phyloP scores from a whole-genome alignment of 2,888 invertebrate genomes.

The Phengaris arion region DNA sequence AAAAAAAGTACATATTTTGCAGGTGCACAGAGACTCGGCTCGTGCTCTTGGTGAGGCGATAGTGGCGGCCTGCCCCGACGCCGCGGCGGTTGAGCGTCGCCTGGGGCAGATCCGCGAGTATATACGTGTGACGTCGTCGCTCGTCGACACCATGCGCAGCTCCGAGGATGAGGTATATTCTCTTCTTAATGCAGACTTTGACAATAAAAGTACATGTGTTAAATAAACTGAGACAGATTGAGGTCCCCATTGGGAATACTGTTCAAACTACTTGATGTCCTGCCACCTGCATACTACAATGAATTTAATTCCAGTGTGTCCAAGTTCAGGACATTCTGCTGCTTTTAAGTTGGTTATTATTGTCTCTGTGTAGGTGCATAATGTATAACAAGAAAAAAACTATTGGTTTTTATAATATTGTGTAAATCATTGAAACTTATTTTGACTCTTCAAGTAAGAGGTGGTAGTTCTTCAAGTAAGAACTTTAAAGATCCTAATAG shows the following conservation, averaged over 20 bases:
- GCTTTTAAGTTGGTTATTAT: no score
- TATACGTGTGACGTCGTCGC: conserved; percentile 83
- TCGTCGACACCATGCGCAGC: conserved; percentile 84
- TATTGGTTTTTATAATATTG: no score
- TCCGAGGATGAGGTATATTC: conserved; percentile 82
- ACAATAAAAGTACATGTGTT: background rate
- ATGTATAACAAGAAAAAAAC: no score
- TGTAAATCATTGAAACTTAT: no score
- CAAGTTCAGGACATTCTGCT: no score
- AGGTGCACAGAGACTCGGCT: conserved; percentile 70
- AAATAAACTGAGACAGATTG: background rate
- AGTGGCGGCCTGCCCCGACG: conserved; percentile 79
- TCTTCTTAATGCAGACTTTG: background rate
- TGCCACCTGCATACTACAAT: no score
- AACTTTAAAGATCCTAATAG: no score
- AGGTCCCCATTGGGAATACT: background rate
- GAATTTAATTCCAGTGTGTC: no score
- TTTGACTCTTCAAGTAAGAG: no score
- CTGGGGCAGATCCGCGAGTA: conserved; percentile 86
- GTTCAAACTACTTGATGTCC: no score
- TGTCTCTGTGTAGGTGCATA: no score
- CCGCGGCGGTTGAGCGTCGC: conserved; percentile 83
- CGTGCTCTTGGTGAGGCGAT: conserved; percentile 70
- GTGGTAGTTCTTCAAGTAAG: no score
- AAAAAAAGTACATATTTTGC: background rate